A percentile compares a stretch with the other conserved stretches of the same genome.
Evolutionary conservation across 2,888 invertebrate genomes (phyloP).

Genomic region (Saturnia japonica): DNA sequence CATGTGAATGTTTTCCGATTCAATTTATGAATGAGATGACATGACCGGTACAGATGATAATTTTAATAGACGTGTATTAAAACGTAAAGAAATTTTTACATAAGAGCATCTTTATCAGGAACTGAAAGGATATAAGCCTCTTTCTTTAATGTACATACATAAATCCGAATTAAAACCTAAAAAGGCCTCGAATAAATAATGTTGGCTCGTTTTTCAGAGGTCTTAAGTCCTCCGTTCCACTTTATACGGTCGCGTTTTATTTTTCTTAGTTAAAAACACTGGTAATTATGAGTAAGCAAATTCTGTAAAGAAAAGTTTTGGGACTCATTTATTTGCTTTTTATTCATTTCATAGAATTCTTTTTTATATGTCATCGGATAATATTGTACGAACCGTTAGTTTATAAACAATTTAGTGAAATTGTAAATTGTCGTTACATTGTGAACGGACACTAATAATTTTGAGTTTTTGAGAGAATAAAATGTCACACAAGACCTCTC

Average conservation of each 20-base stretch:
- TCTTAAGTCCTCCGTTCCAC: slow-evolving; percentile 68
- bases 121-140: slow-evolving; percentile 56
- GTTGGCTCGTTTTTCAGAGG: slow-evolving; percentile 72
- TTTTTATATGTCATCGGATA: background rate
- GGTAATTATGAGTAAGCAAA: slow-evolving; percentile 73
- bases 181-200: slow-evolving; percentile 74
- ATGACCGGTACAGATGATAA: background rate
- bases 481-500: no score
- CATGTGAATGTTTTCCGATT: background rate
- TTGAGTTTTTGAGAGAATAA: no score
- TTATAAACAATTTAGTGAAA: no score
- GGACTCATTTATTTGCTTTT: slow-evolving; percentile 1
- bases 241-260: slow-evolving; percentile 66
- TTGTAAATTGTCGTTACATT: no score
- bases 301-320: slow-evolving; percentile 35
- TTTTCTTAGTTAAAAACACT: slow-evolving; percentile 65
- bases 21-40: no score
- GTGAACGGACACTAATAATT: no score
- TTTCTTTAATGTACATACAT: slow-evolving; percentile 74
- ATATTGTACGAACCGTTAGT: background rate
- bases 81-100: slow-evolving; percentile 14
- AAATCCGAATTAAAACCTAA: slow-evolving; percentile 78
- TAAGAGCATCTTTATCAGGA: slow-evolving; percentile 44
- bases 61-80: slow-evolving; percentile 9
- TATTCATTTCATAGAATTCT: background rate